Conservation (phyloP, 2,113 vertebrate species). For the Eolophus roseicapilla region DNA sequence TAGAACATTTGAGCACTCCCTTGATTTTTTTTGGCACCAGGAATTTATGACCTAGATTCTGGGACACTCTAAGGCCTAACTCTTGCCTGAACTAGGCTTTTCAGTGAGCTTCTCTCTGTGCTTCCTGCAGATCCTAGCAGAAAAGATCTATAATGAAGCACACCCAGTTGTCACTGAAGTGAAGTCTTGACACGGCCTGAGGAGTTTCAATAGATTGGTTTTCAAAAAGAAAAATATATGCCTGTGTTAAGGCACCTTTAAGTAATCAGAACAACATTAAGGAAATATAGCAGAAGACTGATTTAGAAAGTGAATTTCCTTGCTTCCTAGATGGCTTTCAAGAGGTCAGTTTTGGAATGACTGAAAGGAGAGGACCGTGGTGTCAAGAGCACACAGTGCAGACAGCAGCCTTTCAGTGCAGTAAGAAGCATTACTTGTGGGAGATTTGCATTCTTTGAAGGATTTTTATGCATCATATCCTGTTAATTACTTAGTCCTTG, state of each 20-base stretch:
- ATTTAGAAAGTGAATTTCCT: neutral
- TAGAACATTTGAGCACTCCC: neutral
- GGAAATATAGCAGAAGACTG: neutral
- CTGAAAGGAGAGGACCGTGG: neutral
- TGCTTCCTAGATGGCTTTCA: neutral
- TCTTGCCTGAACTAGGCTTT: constrained; percentile 14
- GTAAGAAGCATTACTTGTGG: neutral
- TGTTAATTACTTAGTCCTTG: neutral
- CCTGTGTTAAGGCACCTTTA: neutral
- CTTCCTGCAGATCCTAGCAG: neutral
- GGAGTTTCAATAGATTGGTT: neutral
- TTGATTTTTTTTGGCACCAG: constrained; percentile 14
- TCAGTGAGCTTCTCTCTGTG: neutral
- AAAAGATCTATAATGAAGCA: neutral
- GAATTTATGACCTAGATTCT: constrained; percentile 52
- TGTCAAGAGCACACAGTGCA: neutral
- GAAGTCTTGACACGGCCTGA: neutral
- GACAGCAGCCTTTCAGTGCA: neutral
- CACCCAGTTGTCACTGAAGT: neutral
- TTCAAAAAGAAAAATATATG: neutral
- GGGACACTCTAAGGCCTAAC: neutral
- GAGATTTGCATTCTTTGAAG: neutral
- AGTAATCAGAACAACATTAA: neutral
- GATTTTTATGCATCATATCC: neutral
- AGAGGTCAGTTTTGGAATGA: neutral